Percentiles rank a stretch among this genome's conserved stretches.
Evolutionary conservation across 1,140 invertebrate species (phyloP).

Genomic region (Phocides pigmalion): DNA sequence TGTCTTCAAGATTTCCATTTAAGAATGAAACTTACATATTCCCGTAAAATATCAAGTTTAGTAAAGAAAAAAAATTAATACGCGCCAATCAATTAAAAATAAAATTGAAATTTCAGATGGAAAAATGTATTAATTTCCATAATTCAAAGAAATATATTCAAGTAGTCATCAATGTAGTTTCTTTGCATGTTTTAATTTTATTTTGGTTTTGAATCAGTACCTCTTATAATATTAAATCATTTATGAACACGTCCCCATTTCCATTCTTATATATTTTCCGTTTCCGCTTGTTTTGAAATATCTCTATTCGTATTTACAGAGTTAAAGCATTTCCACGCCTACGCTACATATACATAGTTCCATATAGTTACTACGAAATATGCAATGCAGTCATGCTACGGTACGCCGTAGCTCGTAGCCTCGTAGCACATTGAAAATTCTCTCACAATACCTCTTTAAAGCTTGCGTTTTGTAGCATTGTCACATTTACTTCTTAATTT

Average conservation of each 20-base stretch:
- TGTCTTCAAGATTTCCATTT: too few relatives aligned
- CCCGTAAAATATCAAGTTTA: too few relatives aligned
- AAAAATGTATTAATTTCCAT: too few relatives aligned
- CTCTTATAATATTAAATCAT: too few relatives aligned
- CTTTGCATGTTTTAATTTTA: too few relatives aligned
- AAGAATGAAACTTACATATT: too few relatives aligned
- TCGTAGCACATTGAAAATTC: constrained; percentile 13
- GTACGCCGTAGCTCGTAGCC: constrained; percentile 5
- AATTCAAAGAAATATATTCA: too few relatives aligned
- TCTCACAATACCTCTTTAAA: background rate
- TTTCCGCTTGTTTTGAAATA: background rate
- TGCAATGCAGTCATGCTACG: constrained; percentile 15
- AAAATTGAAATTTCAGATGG: too few relatives aligned
- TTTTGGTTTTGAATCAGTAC: too few relatives aligned
- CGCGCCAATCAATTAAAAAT: too few relatives aligned
- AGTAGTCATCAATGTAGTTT: too few relatives aligned
- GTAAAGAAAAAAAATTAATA: too few relatives aligned
- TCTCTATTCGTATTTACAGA: background rate
- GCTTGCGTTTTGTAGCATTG: background rate
- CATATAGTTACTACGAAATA: constrained; percentile 20
- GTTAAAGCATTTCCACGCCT: background rate
- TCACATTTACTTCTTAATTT: background rate
- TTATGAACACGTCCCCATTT: background rate
- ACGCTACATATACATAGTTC: constrained; percentile 2
- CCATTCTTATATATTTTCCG: background rate